Percentiles rank a stretch among this genome's conserved stretches.
phyloP scores from a whole-genome alignment of 2,797 vertebrate genomes.

The Martes flavigula region DNA sequence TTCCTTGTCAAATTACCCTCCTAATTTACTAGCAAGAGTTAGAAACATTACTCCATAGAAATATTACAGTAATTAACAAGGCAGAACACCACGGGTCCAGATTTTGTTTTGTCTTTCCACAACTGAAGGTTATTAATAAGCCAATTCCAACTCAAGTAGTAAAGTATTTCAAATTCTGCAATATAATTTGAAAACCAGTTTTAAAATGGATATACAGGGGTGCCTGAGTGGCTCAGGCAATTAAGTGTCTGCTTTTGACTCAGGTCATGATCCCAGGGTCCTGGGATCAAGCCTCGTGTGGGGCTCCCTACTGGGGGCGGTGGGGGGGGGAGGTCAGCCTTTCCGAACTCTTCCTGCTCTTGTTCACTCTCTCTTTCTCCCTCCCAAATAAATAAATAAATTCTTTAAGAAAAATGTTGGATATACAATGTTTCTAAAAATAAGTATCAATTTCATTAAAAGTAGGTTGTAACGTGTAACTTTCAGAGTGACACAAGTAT shows the following conservation, averaged over 20 bases:
- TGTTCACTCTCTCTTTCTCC: not conserved
- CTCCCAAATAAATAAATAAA: not conserved
- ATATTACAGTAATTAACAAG: constrained; percentile 16
- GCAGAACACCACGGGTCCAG: not conserved
- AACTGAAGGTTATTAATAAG: not conserved
- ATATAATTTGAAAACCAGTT: constrained; percentile 20
- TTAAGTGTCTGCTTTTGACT: not conserved
- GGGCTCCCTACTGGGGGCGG: not conserved
- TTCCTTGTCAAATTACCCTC: not conserved
- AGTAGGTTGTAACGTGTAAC: constrained; percentile 5
- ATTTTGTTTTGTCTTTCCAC: not conserved
- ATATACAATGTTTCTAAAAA: constrained; percentile 33
- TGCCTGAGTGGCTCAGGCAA: not conserved
- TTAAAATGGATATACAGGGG: not conserved
- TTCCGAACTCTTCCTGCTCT: not conserved
- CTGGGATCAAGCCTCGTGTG: not conserved
- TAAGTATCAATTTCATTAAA: constrained; percentile 11
- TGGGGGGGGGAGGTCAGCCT: not conserved
- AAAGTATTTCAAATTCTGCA: constrained; percentile 52
- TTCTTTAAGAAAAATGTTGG: not conserved
- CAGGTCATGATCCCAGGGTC: not conserved
- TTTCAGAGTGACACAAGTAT: constrained; percentile 15
- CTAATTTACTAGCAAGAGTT: constrained; percentile 27
- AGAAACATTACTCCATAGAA: not conserved
- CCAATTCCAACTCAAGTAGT: not conserved